phyloP scores from a whole-genome alignment of 2,113 vertebrate species.

The Cephalopholis sonnerati region DNA sequence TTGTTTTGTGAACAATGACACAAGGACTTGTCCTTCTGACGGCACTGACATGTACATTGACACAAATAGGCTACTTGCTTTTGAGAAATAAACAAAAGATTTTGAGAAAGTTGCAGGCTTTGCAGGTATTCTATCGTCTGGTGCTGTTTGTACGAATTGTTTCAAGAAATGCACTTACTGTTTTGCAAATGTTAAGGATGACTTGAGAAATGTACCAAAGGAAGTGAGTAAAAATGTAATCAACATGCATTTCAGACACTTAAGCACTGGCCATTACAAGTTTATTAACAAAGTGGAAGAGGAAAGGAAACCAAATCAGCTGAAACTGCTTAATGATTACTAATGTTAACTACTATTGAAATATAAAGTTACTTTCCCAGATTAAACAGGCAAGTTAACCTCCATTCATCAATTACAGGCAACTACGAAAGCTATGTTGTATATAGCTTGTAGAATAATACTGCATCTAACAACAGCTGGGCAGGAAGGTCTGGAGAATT shows the following conservation, averaged over 20 bases:
- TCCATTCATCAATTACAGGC: background rate
- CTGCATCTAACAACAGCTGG: conserved; percentile 24
- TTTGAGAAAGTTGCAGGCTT: too few relatives aligned
- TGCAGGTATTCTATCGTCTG: too few relatives aligned
- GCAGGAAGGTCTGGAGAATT: conserved; percentile 35
- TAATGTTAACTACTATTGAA: background rate
- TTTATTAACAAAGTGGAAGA: background rate
- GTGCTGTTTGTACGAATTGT: too few relatives aligned
- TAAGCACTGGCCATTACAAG: background rate
- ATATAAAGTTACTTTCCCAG: background rate
- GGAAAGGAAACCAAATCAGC: conserved; percentile 15
- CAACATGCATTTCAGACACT: background rate
- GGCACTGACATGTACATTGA: too few relatives aligned
- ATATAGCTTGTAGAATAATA: background rate
- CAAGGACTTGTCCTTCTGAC: too few relatives aligned
- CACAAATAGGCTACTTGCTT: too few relatives aligned
- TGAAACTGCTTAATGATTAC: background rate
- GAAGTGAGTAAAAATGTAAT: background rate
- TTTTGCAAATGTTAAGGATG: too few relatives aligned
- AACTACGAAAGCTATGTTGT: conserved; percentile 5
- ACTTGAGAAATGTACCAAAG: too few relatives aligned
- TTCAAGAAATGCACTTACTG: too few relatives aligned
- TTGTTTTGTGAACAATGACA: too few relatives aligned
- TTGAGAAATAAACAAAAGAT: too few relatives aligned
- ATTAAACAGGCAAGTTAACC: background rate